phyloP scores from a whole-genome alignment of 1,140 invertebrate genomes.

The Chironomus striatipennis region DNA sequence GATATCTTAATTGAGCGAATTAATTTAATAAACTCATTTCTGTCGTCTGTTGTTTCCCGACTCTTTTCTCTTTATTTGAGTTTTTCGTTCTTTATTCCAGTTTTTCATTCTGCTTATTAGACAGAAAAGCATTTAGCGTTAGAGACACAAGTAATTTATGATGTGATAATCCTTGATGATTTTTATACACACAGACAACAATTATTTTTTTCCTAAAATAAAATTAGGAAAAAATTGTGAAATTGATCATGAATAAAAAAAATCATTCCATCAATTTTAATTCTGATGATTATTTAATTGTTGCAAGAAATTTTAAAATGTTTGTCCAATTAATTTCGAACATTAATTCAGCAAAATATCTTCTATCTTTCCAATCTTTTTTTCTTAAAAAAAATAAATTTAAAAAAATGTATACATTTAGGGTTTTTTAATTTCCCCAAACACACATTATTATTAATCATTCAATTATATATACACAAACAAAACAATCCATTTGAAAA shows the following conservation, averaged over 20 bases:
- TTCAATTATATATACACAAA: not conserved
- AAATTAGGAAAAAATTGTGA: too few species aligned
- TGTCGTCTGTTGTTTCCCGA: constrained; percentile 5
- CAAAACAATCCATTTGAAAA: not conserved
- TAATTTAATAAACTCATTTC: constrained; percentile 9
- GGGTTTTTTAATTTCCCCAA: not conserved
- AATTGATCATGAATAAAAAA: too few species aligned
- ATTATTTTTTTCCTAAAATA: not conserved
- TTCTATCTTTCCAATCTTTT: too few species aligned
- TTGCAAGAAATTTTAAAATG: too few species aligned
- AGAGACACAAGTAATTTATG: not conserved
- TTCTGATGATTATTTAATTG: too few species aligned
- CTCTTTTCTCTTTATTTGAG: not conserved
- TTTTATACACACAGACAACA: not conserved
- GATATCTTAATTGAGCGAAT: constrained; percentile 13
- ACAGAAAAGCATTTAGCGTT: constrained; percentile 3
- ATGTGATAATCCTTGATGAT: not conserved
- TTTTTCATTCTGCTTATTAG: not conserved
- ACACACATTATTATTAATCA: not conserved
- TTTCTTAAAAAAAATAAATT: too few species aligned
- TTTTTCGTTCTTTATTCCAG: not conserved
- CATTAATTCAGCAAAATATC: too few species aligned
- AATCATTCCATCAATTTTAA: too few species aligned
- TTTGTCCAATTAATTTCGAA: too few species aligned
- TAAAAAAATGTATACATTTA: too few species aligned